Evolutionary conservation across 2,888 invertebrate genomes (phyloP), one percentile per base, ranked within the genome.

Genomic region (Sphaerophoria rueppellii): DNA sequence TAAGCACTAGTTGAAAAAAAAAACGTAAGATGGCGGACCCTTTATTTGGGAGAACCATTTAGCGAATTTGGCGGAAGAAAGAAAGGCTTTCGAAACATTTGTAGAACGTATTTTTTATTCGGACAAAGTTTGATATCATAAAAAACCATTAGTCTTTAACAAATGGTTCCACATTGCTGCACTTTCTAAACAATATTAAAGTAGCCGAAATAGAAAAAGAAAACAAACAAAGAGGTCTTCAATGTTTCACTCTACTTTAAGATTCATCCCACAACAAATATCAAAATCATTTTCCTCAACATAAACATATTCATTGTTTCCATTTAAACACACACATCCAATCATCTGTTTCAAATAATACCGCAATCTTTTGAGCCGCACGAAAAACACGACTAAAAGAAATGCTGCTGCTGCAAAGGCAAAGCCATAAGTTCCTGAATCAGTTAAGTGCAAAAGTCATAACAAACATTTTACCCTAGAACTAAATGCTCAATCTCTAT

Each of bases 61-160:
- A 24, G 24, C 2, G 24, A 24, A 24, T 24, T 24, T 24, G 2
- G 24, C 24, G 24, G 24, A 24, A 24, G 24, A 24, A 24, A 24
- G 24, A 2, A 24, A 24, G 24, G 2, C 2, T 2, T 1, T 24
- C 24, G 24, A n/a, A n/a, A n/a, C n/a, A n/a, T n/a, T n/a, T n/a
- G n/a, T n/a, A n/a, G n/a, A n/a, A n/a, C n/a, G n/a, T n/a, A n/a
- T n/a, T n/a, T n/a, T n/a, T n/a, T n/a, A n/a, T n/a, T n/a, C n/a
- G n/a, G n/a, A n/a, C 63, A 46, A 43, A 52, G 43, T 63, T 52
- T 70, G 4, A n/a, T 55, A 82, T 77, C 73, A 76, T 74, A 70
- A 60, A 78, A 54, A 71, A 55, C 74, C 78, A 82, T 82, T 78
- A 82, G 70, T 71, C 82, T 63, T 74, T 43, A 57, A 73, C 67